Evolutionary conservation across 2,797 vertebrate genomes (phyloP), one percentile per base, ranked within the genome.

Genomic region (Setipinna tenuifilis): DNA sequence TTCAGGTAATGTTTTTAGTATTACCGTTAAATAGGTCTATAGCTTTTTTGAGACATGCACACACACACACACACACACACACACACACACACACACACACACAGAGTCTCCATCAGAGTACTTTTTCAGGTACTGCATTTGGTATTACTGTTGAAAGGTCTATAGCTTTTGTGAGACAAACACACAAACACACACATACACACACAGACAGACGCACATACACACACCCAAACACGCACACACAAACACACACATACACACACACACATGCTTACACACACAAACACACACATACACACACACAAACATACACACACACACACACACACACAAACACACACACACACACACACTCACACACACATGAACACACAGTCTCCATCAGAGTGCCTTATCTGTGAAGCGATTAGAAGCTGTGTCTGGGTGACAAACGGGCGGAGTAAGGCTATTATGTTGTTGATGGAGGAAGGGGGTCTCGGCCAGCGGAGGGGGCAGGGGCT

Each of bases 291-390:
- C 81, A 88, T 85, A 90, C 84, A 89, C 87, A 91, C 75, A 80
- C 75, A 80, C 75, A 80, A 6, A 41, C 75, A 80, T 28, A 80
- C 75, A 80, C 28, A 80, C 75, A 80, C 6, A 41, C 90, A 89
- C 87, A 88, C 89, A 89, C 87, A 87, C 28, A 41, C 86, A 90
- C 89, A 89, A 46, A 75, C 83, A 68, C 84, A 71, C 90, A 90
- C 83, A 65, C 85, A 89, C 57, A 82, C 81, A 84, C 19, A 58
- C 65, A 80, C 83, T 84, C 57, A 28, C 46, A 81, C 59, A 48
- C 84, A 86, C 84, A 48, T 87, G 89, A 84, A 54, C 50, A 54
- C 50, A 54, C 50, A 54, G 9, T 10, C 50, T 10, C 50, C 71
- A 17, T 41, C 68, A 21, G 35, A 44, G 71, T 41, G 71, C 35